Evolutionary conservation across 1,140 invertebrate genomes (phyloP), one percentile per base, ranked within the genome.

Genomic region (Branchinecta lindahli): DNA sequence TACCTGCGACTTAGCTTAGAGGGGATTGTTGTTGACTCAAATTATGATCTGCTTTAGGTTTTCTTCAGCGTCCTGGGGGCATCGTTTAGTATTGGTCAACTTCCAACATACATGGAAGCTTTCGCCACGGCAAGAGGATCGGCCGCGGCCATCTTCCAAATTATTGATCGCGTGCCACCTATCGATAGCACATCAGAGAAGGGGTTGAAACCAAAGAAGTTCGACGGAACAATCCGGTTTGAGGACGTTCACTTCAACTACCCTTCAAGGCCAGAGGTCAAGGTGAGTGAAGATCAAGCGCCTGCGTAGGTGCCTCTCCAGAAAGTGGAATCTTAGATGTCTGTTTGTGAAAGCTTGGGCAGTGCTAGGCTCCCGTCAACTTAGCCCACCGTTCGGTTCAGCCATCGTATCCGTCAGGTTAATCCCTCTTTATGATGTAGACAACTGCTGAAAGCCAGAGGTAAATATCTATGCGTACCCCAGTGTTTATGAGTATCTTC

Each of bases 51-150:
- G n/a, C n/a, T 76, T 10, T 67, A 86, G 85, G 83, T 92, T 1
- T 87, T 92, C 74, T 92, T 92, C 76, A 86, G 87, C 46, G 88
- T 95, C 0, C 79, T 96, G 47, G 87, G 87, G 75, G 91, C 88
- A 7, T 89, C 90, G 0, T 90, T 93, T 78, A 90, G 88, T 75
- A 81, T 94, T 8, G 87, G 91, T 61, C 85, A 93, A 75, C 86
- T 92, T 4, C 87, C 88, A 9, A 91, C 92, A 0, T 88, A 87
- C 74, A 74, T 94, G 0, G 87, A 90, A 74, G 84, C 85, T 7
- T 87, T 94, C 76, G 84, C 87, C 8, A 83, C 83, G 0, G 91
- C 90, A 0, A 80, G 86, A 71, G 89, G 88, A 46, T 86, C 91
- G 10, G 92, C 91, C 2, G 83, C 83, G 10, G 85, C 84, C 66